Evolutionary conservation across 2,797 vertebrate genomes (phyloP), one percentile per base, ranked within the genome.

Genomic region (Esox lucius): DNA sequence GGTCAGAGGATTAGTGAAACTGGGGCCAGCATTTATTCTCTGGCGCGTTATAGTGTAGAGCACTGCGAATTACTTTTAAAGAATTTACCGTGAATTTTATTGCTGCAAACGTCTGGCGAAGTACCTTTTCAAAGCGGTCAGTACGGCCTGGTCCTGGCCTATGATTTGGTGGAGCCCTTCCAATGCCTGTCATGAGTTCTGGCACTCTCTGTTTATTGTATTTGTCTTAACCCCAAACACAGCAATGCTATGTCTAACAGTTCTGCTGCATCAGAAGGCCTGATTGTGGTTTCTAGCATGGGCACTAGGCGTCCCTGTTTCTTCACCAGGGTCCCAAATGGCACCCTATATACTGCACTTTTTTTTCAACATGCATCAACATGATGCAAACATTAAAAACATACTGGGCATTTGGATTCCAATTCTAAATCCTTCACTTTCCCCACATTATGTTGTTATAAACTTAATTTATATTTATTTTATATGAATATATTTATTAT

Each of bases 221-320:
- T 81, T 80, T 84, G 84, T 87, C 85, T 64, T 26, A 22, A 82
- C 81, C 84, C 84, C 74, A 77, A 83, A 80, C 78, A 80, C 78
- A 87, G 83, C 81, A 84, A 69, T 84, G 79, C 42, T 1, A n/a
- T 78, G 77, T 83, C 80, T 81, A 85, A 74, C 80, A 75, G 73
- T 77, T 80, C 83, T 84, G 85, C 66, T 35, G 70, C 83, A 83
- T 81, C 85, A 74, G 77, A 74, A 70, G 85, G 78, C 81, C 75
- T 7, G 22, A 72, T 74, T 78, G 72, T 28, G 74, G 73, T 83
- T 78, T 75, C 74, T 83, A 70, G 76, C 80, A 80, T 85, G 86
- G 81, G 81, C 81, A 84, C 78, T 68, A 72, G 72, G 53, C 22
- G 8, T 62, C 61, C 24, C n/a, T 11, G 7, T 62, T 24, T 62